Evolutionary conservation across 2,113 vertebrate genomes (phyloP).

Genomic region (Herpailurus yagouaroundi): DNA sequence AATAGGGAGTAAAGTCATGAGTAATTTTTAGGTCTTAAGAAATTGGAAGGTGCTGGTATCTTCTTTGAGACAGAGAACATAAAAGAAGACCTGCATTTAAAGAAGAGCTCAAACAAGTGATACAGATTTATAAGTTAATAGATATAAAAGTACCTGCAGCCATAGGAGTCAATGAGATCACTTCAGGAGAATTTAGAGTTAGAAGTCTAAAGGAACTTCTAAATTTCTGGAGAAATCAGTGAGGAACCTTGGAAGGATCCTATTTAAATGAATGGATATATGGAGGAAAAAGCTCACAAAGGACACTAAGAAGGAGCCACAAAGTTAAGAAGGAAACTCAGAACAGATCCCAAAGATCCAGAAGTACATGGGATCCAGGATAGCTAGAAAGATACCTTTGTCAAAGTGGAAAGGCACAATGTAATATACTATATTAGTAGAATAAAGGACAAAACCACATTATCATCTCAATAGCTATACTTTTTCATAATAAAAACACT

Average conservation of each 20-base stretch:
- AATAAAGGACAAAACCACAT: background rate
- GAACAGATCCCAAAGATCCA: background rate
- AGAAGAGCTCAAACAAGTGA: background rate
- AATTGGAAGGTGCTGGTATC: background rate
- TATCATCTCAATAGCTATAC: background rate
- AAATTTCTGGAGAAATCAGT: background rate
- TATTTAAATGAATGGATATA: background rate
- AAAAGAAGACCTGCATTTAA: background rate
- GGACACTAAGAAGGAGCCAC: background rate
- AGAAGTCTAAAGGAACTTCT: background rate
- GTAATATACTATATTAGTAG: background rate
- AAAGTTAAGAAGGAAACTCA: background rate
- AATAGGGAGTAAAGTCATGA: background rate
- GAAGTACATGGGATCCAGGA: background rate
- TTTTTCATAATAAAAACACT: background rate
- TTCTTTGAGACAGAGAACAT: background rate
- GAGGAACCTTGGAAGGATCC: background rate
- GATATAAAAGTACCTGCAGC: background rate
- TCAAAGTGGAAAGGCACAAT: conserved; percentile 8
- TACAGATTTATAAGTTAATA: background rate
- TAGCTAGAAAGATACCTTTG: background rate
- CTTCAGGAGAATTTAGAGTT: background rate
- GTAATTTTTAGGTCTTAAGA: conserved; percentile 25
- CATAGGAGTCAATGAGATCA: background rate
- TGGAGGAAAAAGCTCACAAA: background rate